These are phyloP conservation scores for Schlechtendalia chinensis DNA, from an alignment of 1,140 invertebrate genomes.

Conservation along the genomic window DNA sequence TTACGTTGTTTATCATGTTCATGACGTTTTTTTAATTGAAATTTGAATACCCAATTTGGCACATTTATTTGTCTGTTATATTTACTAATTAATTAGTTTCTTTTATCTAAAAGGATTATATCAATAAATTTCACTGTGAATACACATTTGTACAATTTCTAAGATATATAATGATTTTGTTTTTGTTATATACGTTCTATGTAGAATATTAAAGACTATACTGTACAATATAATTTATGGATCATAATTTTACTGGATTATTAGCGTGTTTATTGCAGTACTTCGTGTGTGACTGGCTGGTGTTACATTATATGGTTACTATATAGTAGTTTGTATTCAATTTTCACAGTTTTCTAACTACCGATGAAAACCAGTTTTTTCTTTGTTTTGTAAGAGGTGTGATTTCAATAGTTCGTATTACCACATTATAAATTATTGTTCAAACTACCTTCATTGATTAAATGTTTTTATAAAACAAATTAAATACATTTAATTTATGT, in stretches of 20 bases:
- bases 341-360: conserved; percentile 24
- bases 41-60: too few relatives aligned
- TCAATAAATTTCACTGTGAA: background rate
- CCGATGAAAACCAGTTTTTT: conserved; percentile 17
- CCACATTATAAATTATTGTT: background rate
- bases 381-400: conserved; percentile 15
- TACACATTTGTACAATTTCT: background rate
- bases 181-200: background rate
- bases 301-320: conserved; percentile 22
- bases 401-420: conserved; percentile 14
- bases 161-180: background rate
- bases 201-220: background rate
- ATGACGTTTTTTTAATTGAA: too few relatives aligned
- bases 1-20: background rate
- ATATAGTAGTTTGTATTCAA: background rate
- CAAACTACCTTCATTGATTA: background rate
- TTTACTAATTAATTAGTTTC: too few relatives aligned
- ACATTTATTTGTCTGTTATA: too few relatives aligned
- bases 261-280: conserved; percentile 25
- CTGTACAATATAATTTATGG: conserved; percentile 26
- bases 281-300: background rate
- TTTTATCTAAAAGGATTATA: too few relatives aligned
- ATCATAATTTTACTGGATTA: conserved; percentile 23
- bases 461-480: background rate
- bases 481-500: background rate